Percentiles rank a stretch among this genome's conserved stretches.
Conservation (phyloP, 2,888 invertebrate genomes). For the Athrips mouffetella region DNA sequence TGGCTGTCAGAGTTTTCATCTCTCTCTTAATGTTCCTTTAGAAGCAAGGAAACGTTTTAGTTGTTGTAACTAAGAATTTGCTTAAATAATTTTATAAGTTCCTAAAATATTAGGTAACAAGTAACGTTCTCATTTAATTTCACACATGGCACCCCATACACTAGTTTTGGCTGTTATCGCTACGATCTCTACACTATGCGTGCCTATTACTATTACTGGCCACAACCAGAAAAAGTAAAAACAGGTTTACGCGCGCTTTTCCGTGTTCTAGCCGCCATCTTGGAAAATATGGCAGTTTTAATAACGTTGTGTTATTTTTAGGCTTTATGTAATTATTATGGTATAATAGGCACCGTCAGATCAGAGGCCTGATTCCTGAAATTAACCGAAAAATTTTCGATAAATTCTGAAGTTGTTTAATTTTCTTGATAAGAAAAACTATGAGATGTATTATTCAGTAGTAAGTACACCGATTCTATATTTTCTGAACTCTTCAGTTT, state of each 20-base stretch:
- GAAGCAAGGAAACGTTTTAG: too few relatives aligned
- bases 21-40: too few relatives aligned
- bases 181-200: conserved; percentile 32
- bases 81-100: not conserved
- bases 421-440: not conserved
- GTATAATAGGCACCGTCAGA: too few relatives aligned
- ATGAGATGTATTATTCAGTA: not conserved
- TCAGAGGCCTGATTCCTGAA: too few relatives aligned
- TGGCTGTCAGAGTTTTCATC: too few relatives aligned
- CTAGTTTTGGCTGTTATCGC: conserved; percentile 28
- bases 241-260: conserved; percentile 44
- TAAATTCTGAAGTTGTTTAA: too few relatives aligned
- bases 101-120: not conserved
- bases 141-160: conserved; percentile 2
- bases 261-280: conserved; percentile 42
- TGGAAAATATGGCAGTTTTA: conserved; percentile 41
- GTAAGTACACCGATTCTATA: not conserved
- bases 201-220: conserved; percentile 32
- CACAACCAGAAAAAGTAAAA: conserved; percentile 32
- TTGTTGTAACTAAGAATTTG: too few relatives aligned
- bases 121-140: not conserved
- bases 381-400: too few relatives aligned
- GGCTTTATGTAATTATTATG: not conserved
- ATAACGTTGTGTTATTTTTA: not conserved
- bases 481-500: conserved; percentile 1